Conservation (phyloP, 2,888 invertebrate species). For the Cotesia congregata region DNA sequence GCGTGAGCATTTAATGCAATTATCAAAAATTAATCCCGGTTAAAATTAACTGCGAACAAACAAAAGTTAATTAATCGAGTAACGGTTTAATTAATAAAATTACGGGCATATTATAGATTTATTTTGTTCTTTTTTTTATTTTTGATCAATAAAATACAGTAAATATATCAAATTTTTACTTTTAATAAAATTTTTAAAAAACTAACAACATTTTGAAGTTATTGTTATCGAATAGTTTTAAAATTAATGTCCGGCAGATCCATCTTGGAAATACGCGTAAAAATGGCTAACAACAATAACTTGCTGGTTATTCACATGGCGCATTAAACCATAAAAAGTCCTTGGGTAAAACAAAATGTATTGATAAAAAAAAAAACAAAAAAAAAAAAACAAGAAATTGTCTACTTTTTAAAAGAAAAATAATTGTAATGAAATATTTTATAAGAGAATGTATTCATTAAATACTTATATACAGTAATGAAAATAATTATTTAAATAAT, state of each 20-base stretch:
- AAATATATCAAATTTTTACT: too few species aligned
- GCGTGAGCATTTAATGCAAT: slow-evolving; percentile 24
- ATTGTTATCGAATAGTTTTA: too few species aligned
- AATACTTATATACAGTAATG: slow-evolving; percentile 51
- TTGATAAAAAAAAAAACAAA: slow-evolving; percentile 16
- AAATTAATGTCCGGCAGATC: too few species aligned
- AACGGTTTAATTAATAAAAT: too few species aligned
- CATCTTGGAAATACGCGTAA: too few species aligned
- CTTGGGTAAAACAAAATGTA: slow-evolving; percentile 27
- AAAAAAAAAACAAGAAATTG: slow-evolving; percentile 44
- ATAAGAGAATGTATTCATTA: slow-evolving; percentile 63
- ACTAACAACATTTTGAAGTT: too few species aligned
- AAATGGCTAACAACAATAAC: not conserved
- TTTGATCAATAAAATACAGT: too few species aligned
- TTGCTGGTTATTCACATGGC: slow-evolving; percentile 39
- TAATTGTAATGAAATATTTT: slow-evolving; percentile 66
- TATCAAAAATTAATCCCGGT: not conserved
- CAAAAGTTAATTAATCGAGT: not conserved
- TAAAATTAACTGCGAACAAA: not conserved
- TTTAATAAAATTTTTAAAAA: too few species aligned
- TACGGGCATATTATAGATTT: too few species aligned
- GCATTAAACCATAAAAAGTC: not conserved
- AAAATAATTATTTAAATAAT: slow-evolving; percentile 53
- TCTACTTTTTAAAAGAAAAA: slow-evolving; percentile 57
- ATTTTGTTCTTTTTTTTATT: too few species aligned